Conservation (phyloP, 2,113 vertebrate genomes). For the Melanostigma gelatinosum region DNA sequence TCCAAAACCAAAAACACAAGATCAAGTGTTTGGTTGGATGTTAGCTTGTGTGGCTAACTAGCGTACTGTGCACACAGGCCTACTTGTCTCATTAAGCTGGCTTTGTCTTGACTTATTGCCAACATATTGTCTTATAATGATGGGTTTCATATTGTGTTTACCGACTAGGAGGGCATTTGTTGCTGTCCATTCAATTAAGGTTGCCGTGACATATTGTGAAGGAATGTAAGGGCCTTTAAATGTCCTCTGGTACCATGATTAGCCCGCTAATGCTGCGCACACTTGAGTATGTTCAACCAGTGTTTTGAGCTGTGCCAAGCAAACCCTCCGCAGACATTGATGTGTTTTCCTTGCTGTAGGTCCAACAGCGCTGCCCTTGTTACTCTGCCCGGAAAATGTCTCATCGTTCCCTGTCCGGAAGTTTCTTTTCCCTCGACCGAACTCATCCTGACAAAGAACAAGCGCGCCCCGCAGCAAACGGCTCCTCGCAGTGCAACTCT, state of each 20-base stretch:
- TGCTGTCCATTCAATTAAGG: background rate
- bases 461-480: constrained; percentile 40
- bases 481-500: constrained; percentile 33
- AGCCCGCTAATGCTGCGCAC: constrained; percentile 23
- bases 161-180: too few species aligned
- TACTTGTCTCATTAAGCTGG: background rate
- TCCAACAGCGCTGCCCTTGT: constrained; percentile 65
- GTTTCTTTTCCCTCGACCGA: constrained; percentile 37
- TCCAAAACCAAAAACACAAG: background rate
- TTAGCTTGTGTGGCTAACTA: background rate
- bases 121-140: too few species aligned
- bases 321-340: constrained; percentile 38
- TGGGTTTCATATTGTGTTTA: too few species aligned
- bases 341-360: constrained; percentile 45
- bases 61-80: too few species aligned
- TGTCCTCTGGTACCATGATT: constrained; percentile 27
- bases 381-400: constrained; percentile 62
- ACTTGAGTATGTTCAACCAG: constrained; percentile 28
- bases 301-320: constrained; percentile 37
- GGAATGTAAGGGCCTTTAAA: background rate
- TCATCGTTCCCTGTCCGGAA: constrained; percentile 47
- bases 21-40: background rate
- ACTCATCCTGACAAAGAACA: constrained; percentile 66
- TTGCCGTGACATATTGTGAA: background rate
- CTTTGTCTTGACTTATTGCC: too few species aligned